These are phyloP conservation scores for Phocoena sinus DNA, from an alignment of 2,113 vertebrate species.

Conservation along the genomic window DNA sequence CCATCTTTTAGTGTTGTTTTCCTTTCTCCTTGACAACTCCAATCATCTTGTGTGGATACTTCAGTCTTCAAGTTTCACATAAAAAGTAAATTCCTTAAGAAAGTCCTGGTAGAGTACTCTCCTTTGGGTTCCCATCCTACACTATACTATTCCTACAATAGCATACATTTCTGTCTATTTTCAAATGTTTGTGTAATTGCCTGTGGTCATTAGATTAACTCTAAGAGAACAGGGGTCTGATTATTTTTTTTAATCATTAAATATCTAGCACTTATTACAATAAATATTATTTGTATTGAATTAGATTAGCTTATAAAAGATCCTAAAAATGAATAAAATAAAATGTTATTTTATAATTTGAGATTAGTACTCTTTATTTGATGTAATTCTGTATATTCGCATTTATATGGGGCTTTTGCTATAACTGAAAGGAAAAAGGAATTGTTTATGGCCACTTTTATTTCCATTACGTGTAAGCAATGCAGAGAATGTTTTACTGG, in stretches of 20 bases:
- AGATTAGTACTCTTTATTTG: not conserved
- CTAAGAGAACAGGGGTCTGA: not conserved
- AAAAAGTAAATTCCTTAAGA: not conserved
- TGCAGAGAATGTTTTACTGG: slow-evolving; percentile 23
- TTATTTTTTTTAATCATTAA: not conserved
- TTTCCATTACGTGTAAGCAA: slow-evolving; percentile 26
- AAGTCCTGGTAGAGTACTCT: not conserved
- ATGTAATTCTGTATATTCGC: not conserved
- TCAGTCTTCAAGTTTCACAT: not conserved
- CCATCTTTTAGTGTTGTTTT: not conserved
- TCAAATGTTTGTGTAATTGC: not conserved
- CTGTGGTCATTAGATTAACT: not conserved
- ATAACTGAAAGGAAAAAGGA: not conserved
- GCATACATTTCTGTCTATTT: not conserved
- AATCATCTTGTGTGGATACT: not conserved
- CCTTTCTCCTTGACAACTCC: not conserved
- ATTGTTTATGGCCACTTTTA: slow-evolving; percentile 32
- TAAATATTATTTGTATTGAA: not conserved
- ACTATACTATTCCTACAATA: not conserved
- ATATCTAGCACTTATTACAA: not conserved
- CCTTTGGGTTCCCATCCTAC: not conserved
- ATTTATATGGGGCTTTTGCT: not conserved
- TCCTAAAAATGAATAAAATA: not conserved
- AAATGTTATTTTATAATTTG: not conserved
- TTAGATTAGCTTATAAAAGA: not conserved